Evolutionary conservation across 2,888 invertebrate genomes (phyloP).

Genomic region (Griposia aprilina): DNA sequence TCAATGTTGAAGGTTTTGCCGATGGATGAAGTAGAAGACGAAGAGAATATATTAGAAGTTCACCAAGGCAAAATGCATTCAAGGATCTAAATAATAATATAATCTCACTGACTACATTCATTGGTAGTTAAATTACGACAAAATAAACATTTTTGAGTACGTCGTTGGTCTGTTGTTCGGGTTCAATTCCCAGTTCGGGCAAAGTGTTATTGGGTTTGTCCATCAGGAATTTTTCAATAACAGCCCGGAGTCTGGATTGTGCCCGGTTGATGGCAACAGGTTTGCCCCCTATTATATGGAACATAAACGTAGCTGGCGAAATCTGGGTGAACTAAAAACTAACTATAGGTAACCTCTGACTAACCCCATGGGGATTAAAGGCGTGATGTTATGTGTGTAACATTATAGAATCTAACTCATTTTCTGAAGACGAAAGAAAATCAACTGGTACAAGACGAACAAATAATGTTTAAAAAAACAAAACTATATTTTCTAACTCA

Average conservation of each 20-base stretch:
- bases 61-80: background rate
- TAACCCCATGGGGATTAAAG: background rate
- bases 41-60: background rate
- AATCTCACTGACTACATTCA: background rate
- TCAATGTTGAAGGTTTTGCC: conserved; percentile 12
- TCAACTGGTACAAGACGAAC: background rate
- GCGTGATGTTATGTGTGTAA: background rate
- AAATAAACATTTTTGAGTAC: background rate
- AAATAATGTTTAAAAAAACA: background rate
- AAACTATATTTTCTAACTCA: background rate
- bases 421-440: background rate
- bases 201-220: background rate
- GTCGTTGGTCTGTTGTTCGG: background rate
- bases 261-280: background rate
- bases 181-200: background rate
- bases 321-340: background rate
- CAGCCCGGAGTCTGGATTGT: background rate
- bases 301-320: background rate
- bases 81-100: background rate
- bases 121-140: background rate
- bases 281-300: background rate
- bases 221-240: background rate
- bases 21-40: background rate
- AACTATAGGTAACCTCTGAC: background rate
- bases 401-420: background rate